phyloP scores from a whole-genome alignment of 2,797 vertebrate species.

The Yasuhikotakia modesta region DNA sequence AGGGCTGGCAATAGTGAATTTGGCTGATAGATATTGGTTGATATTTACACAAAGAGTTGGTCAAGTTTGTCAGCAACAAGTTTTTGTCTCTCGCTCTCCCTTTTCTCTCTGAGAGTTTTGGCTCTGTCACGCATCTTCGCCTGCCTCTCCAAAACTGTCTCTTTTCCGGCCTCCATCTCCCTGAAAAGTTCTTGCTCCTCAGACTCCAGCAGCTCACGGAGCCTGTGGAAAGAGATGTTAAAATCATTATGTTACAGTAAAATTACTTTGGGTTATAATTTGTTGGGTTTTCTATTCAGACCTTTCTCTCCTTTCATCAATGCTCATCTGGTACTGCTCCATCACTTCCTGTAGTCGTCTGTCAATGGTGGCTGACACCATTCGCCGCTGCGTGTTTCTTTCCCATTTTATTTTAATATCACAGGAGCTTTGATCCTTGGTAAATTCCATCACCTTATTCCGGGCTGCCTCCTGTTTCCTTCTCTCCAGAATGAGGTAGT shows the following conservation, averaged over 20 bases:
- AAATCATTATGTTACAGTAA: neutral
- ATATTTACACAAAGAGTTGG: slow-evolving; percentile 85
- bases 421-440: slow-evolving; percentile 65
- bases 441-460: slow-evolving; percentile 65
- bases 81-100: slow-evolving; percentile 81
- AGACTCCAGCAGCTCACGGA: slow-evolving; percentile 78
- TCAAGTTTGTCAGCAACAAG: slow-evolving; percentile 83
- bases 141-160: slow-evolving; percentile 75
- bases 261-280: neutral
- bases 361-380: slow-evolving; percentile 63
- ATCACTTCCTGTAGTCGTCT: slow-evolving; percentile 69
- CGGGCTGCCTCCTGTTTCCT: slow-evolving; percentile 63
- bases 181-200: slow-evolving; percentile 80
- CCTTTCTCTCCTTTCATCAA: slow-evolving; percentile 81
- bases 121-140: slow-evolving; percentile 78
- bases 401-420: slow-evolving; percentile 71
- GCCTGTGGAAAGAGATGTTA: slow-evolving; percentile 69
- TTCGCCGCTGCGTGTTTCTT: slow-evolving; percentile 61
- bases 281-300: slow-evolving; percentile 54
- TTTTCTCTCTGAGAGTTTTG: slow-evolving; percentile 74
- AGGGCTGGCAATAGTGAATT: too few relatives aligned
- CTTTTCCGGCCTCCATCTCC: slow-evolving; percentile 76
- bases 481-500: slow-evolving; percentile 62
- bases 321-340: slow-evolving; percentile 66
- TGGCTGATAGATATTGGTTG: neutral